Evolutionary conservation across 2,888 invertebrate genomes (phyloP).

Genomic region (Notocelia uddmanniana): DNA sequence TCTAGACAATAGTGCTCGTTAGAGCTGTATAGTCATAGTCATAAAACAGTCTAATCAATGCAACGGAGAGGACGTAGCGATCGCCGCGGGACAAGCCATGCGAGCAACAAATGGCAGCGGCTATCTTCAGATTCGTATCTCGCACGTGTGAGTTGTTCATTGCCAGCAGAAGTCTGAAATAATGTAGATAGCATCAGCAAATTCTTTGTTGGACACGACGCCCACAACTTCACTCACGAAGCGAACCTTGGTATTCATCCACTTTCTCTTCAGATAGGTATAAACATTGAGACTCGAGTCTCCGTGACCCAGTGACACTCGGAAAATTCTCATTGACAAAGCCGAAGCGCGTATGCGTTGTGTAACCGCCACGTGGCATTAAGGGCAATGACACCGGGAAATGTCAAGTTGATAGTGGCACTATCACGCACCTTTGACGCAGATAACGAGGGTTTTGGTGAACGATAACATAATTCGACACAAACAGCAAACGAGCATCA

Average conservation of each 20-base stretch:
- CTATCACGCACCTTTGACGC: slow-evolving; percentile 68
- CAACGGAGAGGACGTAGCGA: slow-evolving; percentile 61
- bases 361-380: slow-evolving; percentile 75
- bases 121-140: slow-evolving; percentile 65
- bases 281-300: slow-evolving; percentile 52
- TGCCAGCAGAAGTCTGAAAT: slow-evolving; percentile 63
- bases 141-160: slow-evolving; percentile 64
- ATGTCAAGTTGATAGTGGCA: slow-evolving; percentile 69
- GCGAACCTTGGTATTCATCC: slow-evolving; percentile 54
- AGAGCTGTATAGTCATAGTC: slow-evolving; percentile 61
- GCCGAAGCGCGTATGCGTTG: slow-evolving; percentile 60
- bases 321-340: slow-evolving; percentile 54
- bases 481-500: slow-evolving; percentile 45
- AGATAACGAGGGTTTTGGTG: slow-evolving; percentile 69
- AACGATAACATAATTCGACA: slow-evolving; percentile 65
- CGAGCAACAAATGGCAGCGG: slow-evolving; percentile 59
- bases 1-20: slow-evolving; percentile 69
- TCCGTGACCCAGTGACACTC: slow-evolving; percentile 40
- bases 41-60: slow-evolving; percentile 73
- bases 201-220: slow-evolving; percentile 53
- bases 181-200: slow-evolving; percentile 63
- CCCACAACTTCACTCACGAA: slow-evolving; percentile 57
- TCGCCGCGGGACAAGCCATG: slow-evolving; percentile 53
- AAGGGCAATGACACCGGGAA: slow-evolving; percentile 73
- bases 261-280: slow-evolving; percentile 68